These are phyloP conservation scores for Oncorhynchus kisutch DNA, from an alignment of 2,113 vertebrate genomes.

Conservation along the genomic window DNA sequence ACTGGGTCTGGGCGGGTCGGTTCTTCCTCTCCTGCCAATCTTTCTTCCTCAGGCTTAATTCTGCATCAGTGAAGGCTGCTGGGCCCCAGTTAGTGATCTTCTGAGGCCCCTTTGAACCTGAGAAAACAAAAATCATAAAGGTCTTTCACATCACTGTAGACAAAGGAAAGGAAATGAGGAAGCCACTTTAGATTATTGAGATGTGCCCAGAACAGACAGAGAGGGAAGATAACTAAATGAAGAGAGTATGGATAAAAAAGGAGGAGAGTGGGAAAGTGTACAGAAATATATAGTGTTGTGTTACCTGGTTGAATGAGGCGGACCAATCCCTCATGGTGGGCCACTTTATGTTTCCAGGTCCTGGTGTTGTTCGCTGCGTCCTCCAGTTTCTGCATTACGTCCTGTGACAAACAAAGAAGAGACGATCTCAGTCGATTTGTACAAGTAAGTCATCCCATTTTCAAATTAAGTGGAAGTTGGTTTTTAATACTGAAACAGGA, in stretches of 20 bases:
- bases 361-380: slow-evolving; percentile 86
- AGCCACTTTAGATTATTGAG: too few relatives aligned
- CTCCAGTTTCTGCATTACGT: slow-evolving; percentile 89
- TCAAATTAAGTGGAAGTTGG: too few relatives aligned
- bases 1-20: slow-evolving; percentile 60
- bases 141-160: neutral
- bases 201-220: too few relatives aligned
- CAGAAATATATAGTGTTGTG: neutral
- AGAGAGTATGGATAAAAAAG: neutral
- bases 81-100: slow-evolving; percentile 94
- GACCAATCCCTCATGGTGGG: slow-evolving; percentile 90
- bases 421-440: neutral
- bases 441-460: too few relatives aligned
- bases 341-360: slow-evolving; percentile 96
- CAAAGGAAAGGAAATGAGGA: neutral
- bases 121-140: slow-evolving; percentile 10
- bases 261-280: neutral
- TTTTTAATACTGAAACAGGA: too few relatives aligned
- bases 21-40: slow-evolving; percentile 88
- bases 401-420: slow-evolving; percentile 69
- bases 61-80: slow-evolving; percentile 85
- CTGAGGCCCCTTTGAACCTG: slow-evolving; percentile 85
- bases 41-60: slow-evolving; percentile 86
- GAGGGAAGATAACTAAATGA: neutral
- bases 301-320: slow-evolving; percentile 94